Evolutionary conservation across 1,140 invertebrate genomes (phyloP).

Genomic region (Solenopsis fugax): DNA sequence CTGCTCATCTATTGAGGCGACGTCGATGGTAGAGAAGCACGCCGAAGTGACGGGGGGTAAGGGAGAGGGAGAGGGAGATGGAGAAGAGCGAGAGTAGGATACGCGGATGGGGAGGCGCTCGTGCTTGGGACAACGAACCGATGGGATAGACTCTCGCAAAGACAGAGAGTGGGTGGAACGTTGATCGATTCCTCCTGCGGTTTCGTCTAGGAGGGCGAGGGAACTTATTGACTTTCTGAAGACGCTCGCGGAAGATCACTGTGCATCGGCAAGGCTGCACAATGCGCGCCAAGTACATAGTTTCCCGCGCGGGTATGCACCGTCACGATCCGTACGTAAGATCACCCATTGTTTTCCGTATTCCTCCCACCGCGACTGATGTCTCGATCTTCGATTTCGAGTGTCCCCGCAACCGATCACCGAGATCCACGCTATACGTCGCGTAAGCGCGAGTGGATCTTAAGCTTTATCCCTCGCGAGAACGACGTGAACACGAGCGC

Average conservation of each 20-base stretch:
- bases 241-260: slow-evolving; percentile 61
- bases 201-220: slow-evolving; percentile 51
- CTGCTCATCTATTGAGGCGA: slow-evolving; percentile 58
- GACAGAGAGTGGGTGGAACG: slow-evolving; percentile 68
- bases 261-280: slow-evolving; percentile 40
- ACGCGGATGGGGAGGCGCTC: slow-evolving; percentile 25
- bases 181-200: slow-evolving; percentile 72
- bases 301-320: slow-evolving; percentile 32
- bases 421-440: slow-evolving; percentile 27
- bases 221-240: slow-evolving; percentile 70
- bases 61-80: background rate
- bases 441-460: background rate
- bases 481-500: slow-evolving; percentile 26
- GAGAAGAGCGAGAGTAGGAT: slow-evolving; percentile 21
- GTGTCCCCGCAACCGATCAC: slow-evolving; percentile 4
- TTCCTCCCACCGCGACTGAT: background rate
- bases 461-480: slow-evolving; percentile 18
- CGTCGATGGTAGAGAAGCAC: slow-evolving; percentile 45
- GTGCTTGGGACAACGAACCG: slow-evolving; percentile 54
- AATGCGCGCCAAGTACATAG: slow-evolving; percentile 41
- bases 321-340: slow-evolving; percentile 13
- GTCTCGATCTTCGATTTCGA: slow-evolving; percentile 51
- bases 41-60: background rate
- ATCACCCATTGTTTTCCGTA: slow-evolving; percentile 36
- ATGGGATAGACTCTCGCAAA: slow-evolving; percentile 52